A percentile compares a stretch with the other conserved stretches of the same genome.
These are phyloP conservation scores for Globodera ellingtonae DNA, from an alignment of 1,140 invertebrate genomes.

Conservation along the genomic window DNA sequence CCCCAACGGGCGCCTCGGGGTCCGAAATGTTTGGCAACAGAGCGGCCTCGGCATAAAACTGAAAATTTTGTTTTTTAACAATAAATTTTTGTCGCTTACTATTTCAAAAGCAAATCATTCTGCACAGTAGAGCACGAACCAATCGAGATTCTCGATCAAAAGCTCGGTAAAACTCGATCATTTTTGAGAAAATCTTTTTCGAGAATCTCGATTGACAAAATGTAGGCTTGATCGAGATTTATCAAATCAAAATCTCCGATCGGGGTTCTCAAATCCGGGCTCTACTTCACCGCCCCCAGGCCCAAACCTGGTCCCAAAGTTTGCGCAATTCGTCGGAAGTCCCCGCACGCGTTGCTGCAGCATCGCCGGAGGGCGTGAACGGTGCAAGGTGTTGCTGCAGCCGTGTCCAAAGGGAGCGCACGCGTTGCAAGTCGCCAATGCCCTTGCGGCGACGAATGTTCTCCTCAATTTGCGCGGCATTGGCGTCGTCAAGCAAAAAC, in stretches of 20 bases:
- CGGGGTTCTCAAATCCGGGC: too few species aligned
- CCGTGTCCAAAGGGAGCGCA: slow-evolving; percentile 58
- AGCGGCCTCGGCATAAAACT: slow-evolving; percentile 56
- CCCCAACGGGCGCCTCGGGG: slow-evolving; percentile 53
- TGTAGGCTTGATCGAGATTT: too few species aligned
- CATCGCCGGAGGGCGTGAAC: background rate
- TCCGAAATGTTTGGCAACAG: slow-evolving; percentile 65
- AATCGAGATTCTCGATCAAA: too few species aligned
- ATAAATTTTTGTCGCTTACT: too few species aligned
- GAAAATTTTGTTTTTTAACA: background rate
- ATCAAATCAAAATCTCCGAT: too few species aligned
- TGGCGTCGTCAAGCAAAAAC: slow-evolving; percentile 57
- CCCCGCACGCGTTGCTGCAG: slow-evolving; percentile 31
- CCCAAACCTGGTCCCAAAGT: background rate
- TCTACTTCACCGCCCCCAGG: background rate
- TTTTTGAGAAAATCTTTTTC: too few species aligned
- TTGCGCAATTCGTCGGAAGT: slow-evolving; percentile 39
- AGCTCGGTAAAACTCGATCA: too few species aligned
- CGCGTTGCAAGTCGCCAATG: slow-evolving; percentile 65
- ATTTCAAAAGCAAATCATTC: too few species aligned
- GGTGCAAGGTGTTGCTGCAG: slow-evolving; percentile 39
- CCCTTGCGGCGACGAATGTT: slow-evolving; percentile 66
- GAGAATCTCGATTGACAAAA: too few species aligned
- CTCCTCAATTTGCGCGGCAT: slow-evolving; percentile 56
- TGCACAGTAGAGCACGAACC: too few species aligned